Evolutionary conservation across 2,888 invertebrate species (phyloP), one percentile per base, ranked within the genome.

Genomic region (Oxycera nigricornis): DNA sequence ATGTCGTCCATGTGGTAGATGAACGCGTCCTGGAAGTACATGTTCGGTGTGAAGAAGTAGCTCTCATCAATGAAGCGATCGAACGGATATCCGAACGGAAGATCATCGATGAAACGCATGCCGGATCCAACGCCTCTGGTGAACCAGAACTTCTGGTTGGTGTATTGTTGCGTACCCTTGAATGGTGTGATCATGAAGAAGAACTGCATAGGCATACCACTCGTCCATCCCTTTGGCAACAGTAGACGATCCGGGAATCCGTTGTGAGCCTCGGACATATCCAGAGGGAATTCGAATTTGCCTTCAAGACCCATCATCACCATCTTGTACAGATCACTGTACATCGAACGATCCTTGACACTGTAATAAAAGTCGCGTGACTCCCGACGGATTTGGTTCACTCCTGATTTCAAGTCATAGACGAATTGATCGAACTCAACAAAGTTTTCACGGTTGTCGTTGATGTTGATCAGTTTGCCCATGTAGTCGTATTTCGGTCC

Each of bases 401-500:
- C 39, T 73, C 74, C 74, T 82, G 80, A 73, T 84, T 79, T 70
- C 86, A 81, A 52, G 85, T 81, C 72, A 11, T 74, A 72, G 11
- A 87, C 77, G 86, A 90, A 89, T 55, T 86, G 84, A 81, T 89
- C 89, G 11, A 91, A 81, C 81, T 90, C 88, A n/a, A 90, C 88
- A 79, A 90, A 90, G 82, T 88, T 87, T 6, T 87, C 79, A 35
- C 90, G 87, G 83, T 88, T 88, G 0, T 79, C 80, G 79, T 88
- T 88, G 78, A 90, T 86, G 79, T 88, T 88, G 2, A 72, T 59
- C 11, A 67, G 14, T 35, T 87, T 81, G 28, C 87, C 87, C 76
- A 80, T 79, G 77, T 87, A 86, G 80, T 91, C 89, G 80, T 89
- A 90, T 83, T 91, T 92, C 6, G 92, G 92, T 77, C 91, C 92